Percentiles rank a stretch among this genome's conserved stretches.
phyloP scores from a whole-genome alignment of 2,888 invertebrate genomes.

The Rugalucina vietnamica region DNA sequence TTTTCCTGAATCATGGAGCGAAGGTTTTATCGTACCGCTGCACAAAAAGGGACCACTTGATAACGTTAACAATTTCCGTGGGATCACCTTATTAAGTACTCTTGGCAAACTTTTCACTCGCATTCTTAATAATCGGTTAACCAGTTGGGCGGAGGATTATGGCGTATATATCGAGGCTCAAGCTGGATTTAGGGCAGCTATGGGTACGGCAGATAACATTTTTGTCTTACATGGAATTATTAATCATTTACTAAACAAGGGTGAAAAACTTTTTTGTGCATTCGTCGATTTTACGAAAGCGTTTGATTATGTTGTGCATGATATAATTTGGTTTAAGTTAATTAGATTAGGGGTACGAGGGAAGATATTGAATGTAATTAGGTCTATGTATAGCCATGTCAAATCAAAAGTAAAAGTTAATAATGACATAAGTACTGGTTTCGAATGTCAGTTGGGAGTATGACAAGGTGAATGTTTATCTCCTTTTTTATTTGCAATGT shows the following conservation, averaged over 20 bases:
- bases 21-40: too few species aligned
- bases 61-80: not conserved
- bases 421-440: not conserved
- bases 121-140: not conserved
- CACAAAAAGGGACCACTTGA: not conserved
- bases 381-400: too few species aligned
- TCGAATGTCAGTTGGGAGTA: not conserved
- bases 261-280: not conserved
- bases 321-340: too few species aligned
- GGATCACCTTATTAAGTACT: not conserved
- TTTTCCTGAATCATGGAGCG: not conserved
- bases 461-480: constrained; percentile 8
- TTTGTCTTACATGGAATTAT: not conserved
- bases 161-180: too few species aligned
- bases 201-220: too few species aligned
- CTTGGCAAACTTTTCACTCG: not conserved
- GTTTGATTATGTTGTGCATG: constrained; percentile 11
- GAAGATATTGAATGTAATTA: not conserved
- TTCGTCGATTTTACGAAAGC: constrained; percentile 16
- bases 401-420: not conserved
- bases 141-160: not conserved
- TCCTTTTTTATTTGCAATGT: constrained; percentile 7
- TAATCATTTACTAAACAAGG: not conserved
- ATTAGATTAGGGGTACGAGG: not conserved
- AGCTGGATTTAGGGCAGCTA: too few species aligned